Evolutionary conservation across 2,888 invertebrate species (phyloP).

Genomic region (Eupithecia tripunctaria): DNA sequence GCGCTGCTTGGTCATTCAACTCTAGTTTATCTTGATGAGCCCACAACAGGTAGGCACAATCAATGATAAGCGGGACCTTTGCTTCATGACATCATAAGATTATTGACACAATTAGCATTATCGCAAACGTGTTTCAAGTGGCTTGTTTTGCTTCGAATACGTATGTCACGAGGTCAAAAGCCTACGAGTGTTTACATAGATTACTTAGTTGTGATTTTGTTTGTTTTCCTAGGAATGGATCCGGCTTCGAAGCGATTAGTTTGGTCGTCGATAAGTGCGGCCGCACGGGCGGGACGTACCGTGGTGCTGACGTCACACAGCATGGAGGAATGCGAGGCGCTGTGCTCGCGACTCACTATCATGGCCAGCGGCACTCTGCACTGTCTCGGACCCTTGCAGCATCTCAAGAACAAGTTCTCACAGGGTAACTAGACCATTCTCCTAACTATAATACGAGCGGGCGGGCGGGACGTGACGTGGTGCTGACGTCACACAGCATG

Average conservation of each 20-base stretch:
- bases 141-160: background rate
- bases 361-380: constrained; percentile 90
- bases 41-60: constrained; percentile 69
- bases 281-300: constrained; percentile 87
- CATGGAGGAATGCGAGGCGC: constrained; percentile 93
- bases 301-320: constrained; percentile 87
- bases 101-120: background rate
- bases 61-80: background rate
- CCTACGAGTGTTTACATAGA: background rate
- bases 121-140: background rate
- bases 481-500: constrained; percentile 86
- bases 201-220: background rate
- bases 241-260: constrained; percentile 91
- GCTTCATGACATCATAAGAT: background rate
- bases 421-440: constrained; percentile 80
- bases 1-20: constrained; percentile 88
- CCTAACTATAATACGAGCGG: constrained; percentile 56
- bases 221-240: constrained; percentile 86
- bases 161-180: background rate
- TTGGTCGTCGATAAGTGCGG: constrained; percentile 88
- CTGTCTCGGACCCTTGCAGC: constrained; percentile 89
- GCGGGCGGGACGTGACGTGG: constrained; percentile 87
- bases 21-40: constrained; percentile 88
- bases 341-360: constrained; percentile 90
- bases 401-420: constrained; percentile 81